Evolutionary conservation across 2,888 invertebrate genomes (phyloP).

Genomic region (Plagodis pulveraria): DNA sequence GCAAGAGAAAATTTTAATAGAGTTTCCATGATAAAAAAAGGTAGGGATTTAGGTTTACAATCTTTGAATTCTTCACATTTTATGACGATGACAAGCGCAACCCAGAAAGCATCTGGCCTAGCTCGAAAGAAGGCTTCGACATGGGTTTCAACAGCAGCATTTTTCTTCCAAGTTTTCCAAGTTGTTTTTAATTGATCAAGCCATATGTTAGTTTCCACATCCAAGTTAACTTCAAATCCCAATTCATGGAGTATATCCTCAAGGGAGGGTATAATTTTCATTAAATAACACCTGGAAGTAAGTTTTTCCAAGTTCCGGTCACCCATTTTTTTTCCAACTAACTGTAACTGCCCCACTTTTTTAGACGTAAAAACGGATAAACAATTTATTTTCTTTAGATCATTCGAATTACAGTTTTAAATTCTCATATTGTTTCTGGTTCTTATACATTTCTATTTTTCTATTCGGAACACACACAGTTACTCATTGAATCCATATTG

Average conservation of each 20-base stretch:
- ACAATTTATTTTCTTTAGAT: no score
- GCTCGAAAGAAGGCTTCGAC: slow-evolving; percentile 77
- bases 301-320: slow-evolving; percentile 61
- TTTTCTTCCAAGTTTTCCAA: slow-evolving; percentile 84
- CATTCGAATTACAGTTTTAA: no score
- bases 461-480: no score
- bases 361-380: no score
- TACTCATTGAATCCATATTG: no score
- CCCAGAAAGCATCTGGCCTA: slow-evolving; percentile 85
- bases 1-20: slow-evolving; percentile 80
- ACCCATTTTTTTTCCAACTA: slow-evolving; percentile 30
- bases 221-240: slow-evolving; percentile 74
- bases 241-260: slow-evolving; percentile 68
- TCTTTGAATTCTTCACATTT: slow-evolving; percentile 87
- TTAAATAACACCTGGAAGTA: slow-evolving; percentile 65
- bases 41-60: slow-evolving; percentile 86
- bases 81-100: slow-evolving; percentile 84
- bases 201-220: slow-evolving; percentile 66
- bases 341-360: slow-evolving; percentile 1
- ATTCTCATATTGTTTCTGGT: no score
- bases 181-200: slow-evolving; percentile 69
- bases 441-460: no score
- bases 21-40: slow-evolving; percentile 86
- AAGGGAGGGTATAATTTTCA: slow-evolving; percentile 77
- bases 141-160: slow-evolving; percentile 75